A percentile compares a stretch with the other conserved stretches of the same genome.
phyloP scores from a whole-genome alignment of 2,113 vertebrate genomes.

The Lasiurus borealis region DNA sequence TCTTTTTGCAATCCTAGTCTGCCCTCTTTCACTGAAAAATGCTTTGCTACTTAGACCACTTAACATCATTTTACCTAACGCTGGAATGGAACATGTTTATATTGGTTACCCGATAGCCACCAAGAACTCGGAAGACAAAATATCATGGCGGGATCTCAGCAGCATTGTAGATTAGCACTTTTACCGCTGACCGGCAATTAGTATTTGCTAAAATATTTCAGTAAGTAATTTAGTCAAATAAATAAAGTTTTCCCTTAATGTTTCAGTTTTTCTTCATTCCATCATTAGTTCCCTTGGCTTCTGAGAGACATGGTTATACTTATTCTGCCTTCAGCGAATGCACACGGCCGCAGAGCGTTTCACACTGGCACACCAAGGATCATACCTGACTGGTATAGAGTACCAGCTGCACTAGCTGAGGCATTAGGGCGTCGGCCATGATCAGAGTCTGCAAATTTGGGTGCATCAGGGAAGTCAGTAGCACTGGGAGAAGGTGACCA shows the following conservation, averaged over 20 bases:
- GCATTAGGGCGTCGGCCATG: conserved; percentile 98
- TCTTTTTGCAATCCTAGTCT: not conserved
- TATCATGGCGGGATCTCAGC: not conserved
- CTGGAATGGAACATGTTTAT: not conserved
- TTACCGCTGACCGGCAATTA: not conserved
- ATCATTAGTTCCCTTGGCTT: not conserved
- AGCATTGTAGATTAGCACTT: not conserved
- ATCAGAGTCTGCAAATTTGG: conserved; percentile 96
- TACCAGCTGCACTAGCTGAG: conserved; percentile 97
- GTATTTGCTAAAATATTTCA: not conserved
- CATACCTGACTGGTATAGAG: conserved; percentile 98
- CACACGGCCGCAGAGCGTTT: accelerated
- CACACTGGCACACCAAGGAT: not conserved
- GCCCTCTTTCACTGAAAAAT: conserved; percentile 11
- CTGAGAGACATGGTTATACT: not conserved
- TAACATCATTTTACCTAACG: not conserved
- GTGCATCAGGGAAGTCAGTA: conserved; percentile 98
- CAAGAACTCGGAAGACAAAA: not conserved
- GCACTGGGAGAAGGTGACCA: conserved; percentile 96
- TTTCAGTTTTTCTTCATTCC: not conserved
- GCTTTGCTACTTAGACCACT: not conserved
- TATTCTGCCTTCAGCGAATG: not conserved
- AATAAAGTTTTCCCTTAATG: not conserved
- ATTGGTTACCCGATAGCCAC: not conserved
- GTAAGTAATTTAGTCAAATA: conserved; percentile 26